These are phyloP conservation scores for Halichondria panicea DNA, from an alignment of 37 sponge, comb jelly and placozoan species.

Conservation along the genomic window DNA sequence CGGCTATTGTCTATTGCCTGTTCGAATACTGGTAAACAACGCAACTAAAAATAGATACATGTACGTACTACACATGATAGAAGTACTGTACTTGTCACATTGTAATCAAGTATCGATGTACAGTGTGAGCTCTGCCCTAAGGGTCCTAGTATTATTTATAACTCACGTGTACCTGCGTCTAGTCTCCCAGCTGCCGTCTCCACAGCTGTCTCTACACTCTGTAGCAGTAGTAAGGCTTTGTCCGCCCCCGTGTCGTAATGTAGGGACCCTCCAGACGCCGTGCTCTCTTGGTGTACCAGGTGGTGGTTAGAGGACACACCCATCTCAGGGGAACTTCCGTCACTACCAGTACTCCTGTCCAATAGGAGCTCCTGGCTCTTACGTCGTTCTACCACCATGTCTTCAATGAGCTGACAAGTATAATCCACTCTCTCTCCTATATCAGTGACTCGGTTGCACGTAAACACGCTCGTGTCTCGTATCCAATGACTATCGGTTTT, in stretches of 20 bases:
- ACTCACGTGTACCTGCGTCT: neutral
- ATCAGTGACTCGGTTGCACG: conserved; percentile 64
- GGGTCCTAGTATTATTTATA: no score
- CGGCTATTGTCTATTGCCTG: no score
- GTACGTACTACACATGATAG: no score
- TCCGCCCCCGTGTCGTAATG: conserved; percentile 4
- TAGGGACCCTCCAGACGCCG: neutral
- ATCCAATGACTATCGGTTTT: conserved; percentile 14
- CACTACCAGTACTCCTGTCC: neutral
- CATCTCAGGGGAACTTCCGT: no score
- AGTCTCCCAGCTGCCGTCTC: conserved; percentile 10
- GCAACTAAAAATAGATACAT: no score
- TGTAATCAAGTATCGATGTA: no score
- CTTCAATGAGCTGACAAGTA: conserved; percentile 33
- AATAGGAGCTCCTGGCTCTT: neutral
- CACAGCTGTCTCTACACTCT: neutral
- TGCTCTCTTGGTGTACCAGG: neutral
- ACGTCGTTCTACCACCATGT: conserved; percentile 11
- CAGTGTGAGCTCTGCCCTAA: no score
- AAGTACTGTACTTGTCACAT: no score
- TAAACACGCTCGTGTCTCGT: conserved; percentile 61
- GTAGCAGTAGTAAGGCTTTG: conserved; percentile 9
- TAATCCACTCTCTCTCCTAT: conserved; percentile 39
- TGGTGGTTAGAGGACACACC: no score
- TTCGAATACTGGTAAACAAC: no score